These are phyloP conservation scores for Ericerus pela DNA, from an alignment of 1,140 invertebrate species.

Conservation along the genomic window DNA sequence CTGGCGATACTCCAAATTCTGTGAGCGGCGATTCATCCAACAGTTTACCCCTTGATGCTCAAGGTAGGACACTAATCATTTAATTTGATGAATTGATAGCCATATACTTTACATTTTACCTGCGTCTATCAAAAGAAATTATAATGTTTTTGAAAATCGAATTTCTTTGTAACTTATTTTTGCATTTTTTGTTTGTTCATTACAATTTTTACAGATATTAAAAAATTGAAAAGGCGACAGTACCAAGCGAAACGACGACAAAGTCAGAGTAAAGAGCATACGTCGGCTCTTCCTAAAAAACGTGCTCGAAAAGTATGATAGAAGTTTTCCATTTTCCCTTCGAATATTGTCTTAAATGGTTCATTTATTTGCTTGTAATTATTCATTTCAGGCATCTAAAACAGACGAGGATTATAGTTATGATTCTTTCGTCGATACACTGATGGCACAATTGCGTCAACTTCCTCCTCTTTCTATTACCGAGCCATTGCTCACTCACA, in stretches of 20 bases:
- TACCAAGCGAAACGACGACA: conserved; percentile 67
- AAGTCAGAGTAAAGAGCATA: conserved; percentile 44
- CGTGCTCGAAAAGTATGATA: conserved; percentile 52
- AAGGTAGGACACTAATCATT: neutral
- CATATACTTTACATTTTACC: too few species aligned
- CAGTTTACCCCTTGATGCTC: neutral
- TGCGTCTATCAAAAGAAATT: too few species aligned
- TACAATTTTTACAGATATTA: conserved; percentile 4
- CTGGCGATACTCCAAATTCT: neutral
- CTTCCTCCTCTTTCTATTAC: conserved; percentile 71
- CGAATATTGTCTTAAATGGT: too few species aligned
- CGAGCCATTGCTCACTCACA: conserved; percentile 70
- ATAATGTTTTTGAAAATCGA: too few species aligned
- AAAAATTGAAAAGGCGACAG: conserved; percentile 62
- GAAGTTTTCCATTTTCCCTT: too few species aligned
- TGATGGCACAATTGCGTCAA: conserved; percentile 67
- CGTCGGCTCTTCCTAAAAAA: conserved; percentile 47
- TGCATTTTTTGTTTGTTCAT: conserved; percentile 14
- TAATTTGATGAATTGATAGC: too few species aligned
- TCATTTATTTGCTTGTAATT: too few species aligned
- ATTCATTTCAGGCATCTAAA: conserved; percentile 43
- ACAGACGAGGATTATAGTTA: conserved; percentile 81
- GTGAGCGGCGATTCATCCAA: neutral
- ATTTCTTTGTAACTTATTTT: too few species aligned
- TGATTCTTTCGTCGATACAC: conserved; percentile 74